Base-by-base conservation (phyloP, 2,113 vertebrate genomes). In the Anas platyrhynchos region DNA sequence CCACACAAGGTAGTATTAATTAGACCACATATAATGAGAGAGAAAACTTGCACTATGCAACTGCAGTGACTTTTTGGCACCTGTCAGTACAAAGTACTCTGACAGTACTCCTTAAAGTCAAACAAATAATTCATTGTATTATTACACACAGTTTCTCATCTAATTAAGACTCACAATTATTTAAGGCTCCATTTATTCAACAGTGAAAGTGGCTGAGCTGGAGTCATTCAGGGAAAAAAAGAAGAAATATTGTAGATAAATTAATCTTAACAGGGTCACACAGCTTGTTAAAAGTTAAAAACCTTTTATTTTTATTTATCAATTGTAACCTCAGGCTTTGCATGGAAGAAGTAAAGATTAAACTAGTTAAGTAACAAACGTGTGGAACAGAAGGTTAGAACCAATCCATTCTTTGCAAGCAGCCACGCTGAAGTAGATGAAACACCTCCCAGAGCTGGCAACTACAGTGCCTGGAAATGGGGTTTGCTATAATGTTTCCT, bases 131-230 rank as follows among this genome's bases (percentile, higher is more conserved):
- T 79, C 58, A 41, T 6, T 76, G 56, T 62, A 59, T 76, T 62
- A 86, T 27, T 67, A 65, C 41, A 61, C 18, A 20, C 26, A 20
- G 82, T 58, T 90, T 73, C 86, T 83, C 86, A 59, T 54, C 41
- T 93, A 86, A 83, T 93, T 81, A 96, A 91, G 59, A 50, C 79
- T 88, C 65, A 43, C 44, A 31, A 58, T 82, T 83, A 90, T 81
- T 90, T 93, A 88, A 87, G 69, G 62, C 75, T 93, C 44, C 46
- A 44, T 91, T 87, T 93, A 61, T 79, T 83, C 3, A 1, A 44
- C 46, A 26, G 59, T 21, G 29, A 13, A 68, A 91, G 66, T 11
- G 44, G 52, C 52, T 82, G 86, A 90, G 38, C 48, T 65, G 38
- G 74, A 93, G 56, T 31, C 38, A 55, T 50, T 76, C 41, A 52